Base-by-base conservation (phyloP, 2,113 vertebrate species). In the Bubalus kerabau region DNA sequence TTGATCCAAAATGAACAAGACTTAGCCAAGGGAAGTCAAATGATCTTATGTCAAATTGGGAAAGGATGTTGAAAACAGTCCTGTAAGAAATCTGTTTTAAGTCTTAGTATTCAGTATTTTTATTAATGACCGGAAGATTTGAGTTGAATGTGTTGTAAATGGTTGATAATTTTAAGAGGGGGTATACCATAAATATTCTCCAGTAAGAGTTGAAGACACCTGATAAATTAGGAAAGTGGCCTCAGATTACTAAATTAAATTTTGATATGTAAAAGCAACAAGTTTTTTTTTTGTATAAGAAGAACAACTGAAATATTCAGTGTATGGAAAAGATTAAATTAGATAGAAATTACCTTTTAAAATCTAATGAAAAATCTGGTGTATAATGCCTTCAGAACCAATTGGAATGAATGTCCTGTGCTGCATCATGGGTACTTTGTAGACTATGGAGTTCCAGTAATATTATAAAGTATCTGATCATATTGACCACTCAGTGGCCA, bases 191-290 rank as follows among this genome's bases (percentile, higher is more conserved):
- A 90, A 95, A 74, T 94, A 82, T 92, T 82, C 52, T 93, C 24
- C 43, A 92, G 23, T 52, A 59, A 52, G 46, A 11, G 9, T 60
- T 95, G 81, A 83, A 87, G 46, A 95, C 97, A 60, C 40, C 91
- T 96, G 71, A 90, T 91, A 74, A 96, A 85, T 90, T 91, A 89
- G 28, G 19, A 82, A 88, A 78, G 24, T 94, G 24, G 13, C 74
- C 57, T 93, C 62, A 96, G 90, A 74, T 96, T 84, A 80, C 7
- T 88, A 67, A 81, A 32, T 89, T 89, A 89, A 93, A 78, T 60
- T 94, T 93, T 36, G 81, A 2, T 92, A 67, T 50, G 6, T 93
- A 91, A 74, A 94, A 80, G 48, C 32, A 94, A 21, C 56, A 88
- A 48, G 6, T 48, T 59, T 87, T 60, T 43, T 54, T 82, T 90